Percentiles rank a stretch among this genome's conserved stretches.
phyloP scores from a whole-genome alignment of 2,888 invertebrate species.

The Nephrotoma guestfalica region DNA sequence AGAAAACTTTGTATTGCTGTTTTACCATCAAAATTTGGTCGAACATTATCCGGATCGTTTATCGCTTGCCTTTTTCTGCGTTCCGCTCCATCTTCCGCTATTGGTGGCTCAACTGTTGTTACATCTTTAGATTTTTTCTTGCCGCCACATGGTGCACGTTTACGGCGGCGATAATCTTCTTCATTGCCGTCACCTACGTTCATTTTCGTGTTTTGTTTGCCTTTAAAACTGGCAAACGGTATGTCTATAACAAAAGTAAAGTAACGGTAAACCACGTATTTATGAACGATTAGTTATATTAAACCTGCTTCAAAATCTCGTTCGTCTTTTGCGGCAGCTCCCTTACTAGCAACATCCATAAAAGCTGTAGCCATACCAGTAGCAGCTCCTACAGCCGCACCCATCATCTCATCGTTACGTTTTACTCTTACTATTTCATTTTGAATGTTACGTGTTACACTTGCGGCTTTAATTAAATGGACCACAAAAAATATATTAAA shows the following conservation, averaged over 20 bases:
- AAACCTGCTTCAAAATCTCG: neutral
- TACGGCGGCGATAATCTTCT: neutral
- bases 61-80: neutral
- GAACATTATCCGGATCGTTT: neutral
- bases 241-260: neutral
- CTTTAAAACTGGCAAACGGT: neutral
- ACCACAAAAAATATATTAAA: neutral
- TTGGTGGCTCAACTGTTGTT: neutral
- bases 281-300: neutral
- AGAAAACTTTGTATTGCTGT: neutral
- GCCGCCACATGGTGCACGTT: neutral
- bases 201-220: neutral
- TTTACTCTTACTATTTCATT: neutral
- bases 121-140: neutral
- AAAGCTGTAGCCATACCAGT: neutral
- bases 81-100: neutral
- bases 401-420: neutral
- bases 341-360: neutral
- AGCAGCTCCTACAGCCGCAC: neutral
- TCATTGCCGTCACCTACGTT: neutral
- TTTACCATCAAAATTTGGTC: neutral
- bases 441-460: neutral
- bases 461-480: neutral
- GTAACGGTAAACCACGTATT: neutral
- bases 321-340: neutral